Percentiles rank a stretch among this genome's conserved stretches.
Conservation (phyloP, 2,888 invertebrate species). For the Eugnorisma glareosa region DNA sequence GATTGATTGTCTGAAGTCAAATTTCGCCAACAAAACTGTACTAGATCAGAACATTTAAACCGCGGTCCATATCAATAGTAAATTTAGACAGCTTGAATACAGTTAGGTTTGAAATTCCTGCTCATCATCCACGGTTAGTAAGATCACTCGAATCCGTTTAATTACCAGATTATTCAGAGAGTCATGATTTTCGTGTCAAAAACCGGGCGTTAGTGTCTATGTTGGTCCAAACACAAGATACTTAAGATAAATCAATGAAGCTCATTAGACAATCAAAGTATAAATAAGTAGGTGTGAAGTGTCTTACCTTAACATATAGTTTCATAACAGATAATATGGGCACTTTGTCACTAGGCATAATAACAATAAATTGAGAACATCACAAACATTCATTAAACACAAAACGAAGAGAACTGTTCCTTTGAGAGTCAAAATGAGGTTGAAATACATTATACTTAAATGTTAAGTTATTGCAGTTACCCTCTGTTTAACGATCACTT, state of each 20-base stretch:
- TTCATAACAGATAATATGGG: not conserved
- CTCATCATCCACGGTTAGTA: not conserved
- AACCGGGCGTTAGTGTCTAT: not conserved
- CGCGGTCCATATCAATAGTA: not conserved
- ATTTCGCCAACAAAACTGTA: not conserved
- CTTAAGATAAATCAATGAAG: constrained; percentile 36
- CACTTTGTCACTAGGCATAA: constrained; percentile 25
- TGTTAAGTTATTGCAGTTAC: not conserved
- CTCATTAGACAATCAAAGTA: constrained; percentile 15
- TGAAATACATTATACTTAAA: too few relatives aligned
- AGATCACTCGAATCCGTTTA: not conserved
- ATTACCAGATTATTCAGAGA: too few relatives aligned
- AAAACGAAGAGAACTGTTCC: constrained; percentile 5
- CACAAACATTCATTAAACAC: constrained; percentile 18
- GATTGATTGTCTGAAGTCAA: not conserved
- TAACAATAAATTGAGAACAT: constrained; percentile 40
- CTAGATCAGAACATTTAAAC: not conserved
- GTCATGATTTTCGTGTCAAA: not conserved
- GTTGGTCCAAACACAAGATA: constrained; percentile 77
- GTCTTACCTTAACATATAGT: constrained; percentile 41
- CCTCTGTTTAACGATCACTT: not conserved
- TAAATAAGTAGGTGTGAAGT: constrained; percentile 13
- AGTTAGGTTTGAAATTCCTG: not conserved
- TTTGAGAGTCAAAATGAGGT: not conserved
- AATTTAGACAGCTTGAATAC: not conserved